A percentile compares a stretch with the other conserved stretches of the same genome.
Evolutionary conservation across 2,797 vertebrate species (phyloP).

Genomic region (Aeoliscus strigatus): DNA sequence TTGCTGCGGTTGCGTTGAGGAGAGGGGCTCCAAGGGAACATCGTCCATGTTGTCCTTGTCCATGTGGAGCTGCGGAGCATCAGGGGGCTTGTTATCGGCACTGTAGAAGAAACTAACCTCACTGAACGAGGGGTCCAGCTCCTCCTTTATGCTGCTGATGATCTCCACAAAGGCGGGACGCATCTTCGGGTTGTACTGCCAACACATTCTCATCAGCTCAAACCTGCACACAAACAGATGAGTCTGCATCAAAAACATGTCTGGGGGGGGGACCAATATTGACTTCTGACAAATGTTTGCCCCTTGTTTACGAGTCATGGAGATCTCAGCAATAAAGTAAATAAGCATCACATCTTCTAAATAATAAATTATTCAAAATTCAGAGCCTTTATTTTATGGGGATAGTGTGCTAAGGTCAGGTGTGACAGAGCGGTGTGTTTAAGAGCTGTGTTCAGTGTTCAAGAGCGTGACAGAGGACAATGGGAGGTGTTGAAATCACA

Average conservation of each 20-base stretch:
- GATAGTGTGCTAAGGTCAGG: no score
- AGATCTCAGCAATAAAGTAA: neutral
- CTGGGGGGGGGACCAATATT: conserved; percentile 32
- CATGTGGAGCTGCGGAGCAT: conserved; percentile 82
- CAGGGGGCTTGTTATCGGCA: conserved; percentile 88
- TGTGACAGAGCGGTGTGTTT: neutral
- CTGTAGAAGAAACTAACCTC: conserved; percentile 97
- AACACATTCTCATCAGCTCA: conserved; percentile 97
- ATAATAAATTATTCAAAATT: no score
- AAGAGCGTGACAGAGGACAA: no score
- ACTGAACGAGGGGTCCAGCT: conserved; percentile 86
- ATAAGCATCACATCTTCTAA: no score
- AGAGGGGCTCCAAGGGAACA: conserved; percentile 46
- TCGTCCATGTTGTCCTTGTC: conserved; percentile 85
- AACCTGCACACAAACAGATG: conserved; percentile 73
- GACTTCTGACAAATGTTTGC: conserved; percentile 38
- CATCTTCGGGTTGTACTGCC: conserved; percentile 99
- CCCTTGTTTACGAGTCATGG: conserved; percentile 29
- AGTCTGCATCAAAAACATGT: conserved; percentile 15
- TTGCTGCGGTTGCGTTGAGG: conserved; percentile 59
- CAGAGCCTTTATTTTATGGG: no score
- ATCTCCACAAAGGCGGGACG: conserved; percentile 94
- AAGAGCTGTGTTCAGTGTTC: no score
- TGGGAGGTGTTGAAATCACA: no score
- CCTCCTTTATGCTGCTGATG: conserved; percentile 90